A percentile compares a stretch with the other conserved stretches of the same genome.
Conservation (phyloP, 2,113 vertebrate genomes). For the Madoqua kirkii region DNA sequence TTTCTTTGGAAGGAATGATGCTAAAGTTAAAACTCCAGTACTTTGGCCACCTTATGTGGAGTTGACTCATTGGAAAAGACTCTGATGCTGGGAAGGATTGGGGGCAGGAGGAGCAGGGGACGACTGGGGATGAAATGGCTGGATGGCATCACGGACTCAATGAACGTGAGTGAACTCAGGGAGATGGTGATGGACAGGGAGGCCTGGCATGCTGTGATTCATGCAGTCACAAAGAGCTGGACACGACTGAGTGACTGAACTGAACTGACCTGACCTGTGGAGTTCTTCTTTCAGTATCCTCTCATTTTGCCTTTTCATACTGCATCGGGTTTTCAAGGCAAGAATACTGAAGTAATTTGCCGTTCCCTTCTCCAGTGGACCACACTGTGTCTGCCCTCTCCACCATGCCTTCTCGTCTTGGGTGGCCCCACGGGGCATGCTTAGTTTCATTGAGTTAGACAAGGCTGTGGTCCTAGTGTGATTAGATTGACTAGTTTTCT, state of each 20-base stretch:
- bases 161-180: not conserved
- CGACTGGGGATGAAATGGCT: not conserved
- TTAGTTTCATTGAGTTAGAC: no score
- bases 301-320: no score
- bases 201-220: not conserved
- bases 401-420: no score
- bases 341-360: no score
- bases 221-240: not conserved
- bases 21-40: not conserved
- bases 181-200: not conserved
- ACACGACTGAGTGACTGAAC: rapidly evolving
- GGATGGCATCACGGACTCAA: rapidly evolving
- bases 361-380: no score
- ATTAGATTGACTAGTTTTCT: no score
- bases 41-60: rapidly evolving
- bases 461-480: no score
- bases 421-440: no score
- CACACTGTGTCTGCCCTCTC: no score
- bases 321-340: no score
- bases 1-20: not conserved
- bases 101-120: not conserved
- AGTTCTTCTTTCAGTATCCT: no score
- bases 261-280: not conserved
- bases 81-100: not conserved
- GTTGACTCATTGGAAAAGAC: not conserved